These are phyloP conservation scores for Caenorhabditis tropicalis DNA, from an alignment of 1,140 invertebrate genomes.

Conservation along the genomic window DNA sequence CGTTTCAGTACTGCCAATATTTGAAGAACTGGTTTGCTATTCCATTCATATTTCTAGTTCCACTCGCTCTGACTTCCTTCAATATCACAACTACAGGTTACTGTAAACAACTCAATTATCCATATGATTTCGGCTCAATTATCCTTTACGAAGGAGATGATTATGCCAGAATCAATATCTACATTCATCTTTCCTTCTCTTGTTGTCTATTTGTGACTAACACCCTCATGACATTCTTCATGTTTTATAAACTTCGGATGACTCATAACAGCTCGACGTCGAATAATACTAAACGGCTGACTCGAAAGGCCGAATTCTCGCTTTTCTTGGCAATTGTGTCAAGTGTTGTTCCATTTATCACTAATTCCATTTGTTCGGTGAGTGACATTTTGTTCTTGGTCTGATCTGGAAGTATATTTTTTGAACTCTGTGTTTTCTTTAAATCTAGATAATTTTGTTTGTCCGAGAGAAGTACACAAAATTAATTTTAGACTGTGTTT, in stretches of 20 bases:
- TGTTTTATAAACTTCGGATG: too few species aligned
- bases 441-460: too few species aligned
- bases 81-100: background rate
- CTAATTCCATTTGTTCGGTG: background rate
- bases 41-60: background rate
- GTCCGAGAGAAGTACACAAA: too few species aligned
- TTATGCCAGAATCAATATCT: background rate
- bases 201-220: too few species aligned
- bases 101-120: background rate
- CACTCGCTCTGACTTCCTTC: background rate
- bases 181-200: background rate
- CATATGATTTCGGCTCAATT: background rate
- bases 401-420: too few species aligned
- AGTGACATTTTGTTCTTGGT: background rate
- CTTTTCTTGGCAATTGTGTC: background rate
- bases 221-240: too few species aligned
- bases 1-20: too few species aligned
- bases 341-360: background rate
- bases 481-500: background rate
- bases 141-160: background rate
- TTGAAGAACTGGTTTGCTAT: background rate
- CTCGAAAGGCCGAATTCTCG: background rate
- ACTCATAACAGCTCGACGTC: background rate
- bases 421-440: too few species aligned
- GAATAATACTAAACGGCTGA: background rate